Evolutionary conservation across 2,113 vertebrate species (phyloP).

Genomic region (Ctenomys sociabilis): DNA sequence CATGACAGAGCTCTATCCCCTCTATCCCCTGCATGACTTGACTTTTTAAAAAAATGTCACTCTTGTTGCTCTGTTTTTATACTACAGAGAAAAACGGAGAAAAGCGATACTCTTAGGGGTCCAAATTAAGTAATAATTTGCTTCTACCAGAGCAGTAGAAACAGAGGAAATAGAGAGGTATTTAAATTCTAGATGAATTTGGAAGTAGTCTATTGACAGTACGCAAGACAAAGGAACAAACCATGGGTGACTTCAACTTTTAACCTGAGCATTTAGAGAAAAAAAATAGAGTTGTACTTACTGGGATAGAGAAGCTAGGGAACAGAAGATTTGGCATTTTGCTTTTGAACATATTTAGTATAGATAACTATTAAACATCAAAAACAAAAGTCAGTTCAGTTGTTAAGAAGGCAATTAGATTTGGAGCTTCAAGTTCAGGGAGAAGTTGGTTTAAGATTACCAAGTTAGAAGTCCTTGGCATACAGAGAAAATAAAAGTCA

Average conservation of each 20-base stretch:
- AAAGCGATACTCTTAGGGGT: background rate
- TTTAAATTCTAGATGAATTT: constrained; percentile 12
- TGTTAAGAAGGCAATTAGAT: background rate
- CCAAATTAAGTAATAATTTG: background rate
- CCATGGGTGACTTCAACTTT: background rate
- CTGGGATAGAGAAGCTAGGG: background rate
- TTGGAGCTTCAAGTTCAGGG: background rate
- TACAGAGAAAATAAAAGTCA: background rate
- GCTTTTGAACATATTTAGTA: background rate
- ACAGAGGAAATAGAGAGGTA: background rate
- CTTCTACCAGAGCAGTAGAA: background rate
- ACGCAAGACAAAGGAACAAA: background rate
- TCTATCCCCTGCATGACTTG: background rate
- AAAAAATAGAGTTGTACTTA: background rate
- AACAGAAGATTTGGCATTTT: background rate
- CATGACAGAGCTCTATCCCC: no score
- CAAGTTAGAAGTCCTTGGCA: background rate
- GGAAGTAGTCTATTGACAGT: background rate
- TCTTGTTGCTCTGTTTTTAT: background rate
- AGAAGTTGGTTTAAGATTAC: background rate
- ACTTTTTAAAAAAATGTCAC: background rate
- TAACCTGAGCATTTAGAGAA: background rate
- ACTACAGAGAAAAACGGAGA: background rate
- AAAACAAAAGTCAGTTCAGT: background rate
- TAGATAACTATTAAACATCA: background rate